Conservation (phyloP, 2,888 invertebrate species). For the Cheilosia soror region DNA sequence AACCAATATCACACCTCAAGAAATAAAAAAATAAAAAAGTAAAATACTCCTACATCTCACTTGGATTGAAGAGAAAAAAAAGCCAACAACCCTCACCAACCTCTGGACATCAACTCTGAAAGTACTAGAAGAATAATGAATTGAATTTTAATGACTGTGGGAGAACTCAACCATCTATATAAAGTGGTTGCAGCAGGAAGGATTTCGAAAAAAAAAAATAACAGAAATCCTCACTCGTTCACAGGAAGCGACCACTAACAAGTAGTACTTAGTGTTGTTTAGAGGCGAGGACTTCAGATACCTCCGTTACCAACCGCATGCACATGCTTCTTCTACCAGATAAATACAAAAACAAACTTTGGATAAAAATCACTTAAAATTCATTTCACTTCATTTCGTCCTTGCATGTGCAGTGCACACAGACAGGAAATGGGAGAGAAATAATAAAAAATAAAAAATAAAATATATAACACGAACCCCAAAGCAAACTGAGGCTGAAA, state of each 20-base stretch:
- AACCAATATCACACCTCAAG: constrained; percentile 51
- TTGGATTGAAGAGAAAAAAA: not conserved
- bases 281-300: constrained; percentile 33
- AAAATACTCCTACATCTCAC: constrained; percentile 23
- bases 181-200: constrained; percentile 21
- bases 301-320: constrained; percentile 15
- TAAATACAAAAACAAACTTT: constrained; percentile 48
- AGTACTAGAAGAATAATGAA: constrained; percentile 59
- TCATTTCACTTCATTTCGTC: constrained; percentile 71
- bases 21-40: constrained; percentile 23
- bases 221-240: constrained; percentile 15
- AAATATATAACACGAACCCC: constrained; percentile 9
- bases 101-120: constrained; percentile 28
- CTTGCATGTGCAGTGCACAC: constrained; percentile 31
- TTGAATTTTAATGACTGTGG: constrained; percentile 72
- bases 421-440: constrained; percentile 17
- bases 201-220: not conserved
- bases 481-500: constrained; percentile 33
- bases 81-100: constrained; percentile 2
- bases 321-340: constrained; percentile 6
- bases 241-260: constrained; percentile 46
- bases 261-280: constrained; percentile 35
- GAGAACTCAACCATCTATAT: constrained; percentile 41
- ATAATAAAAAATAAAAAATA: constrained; percentile 5
- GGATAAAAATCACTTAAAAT: constrained; percentile 76